Evolutionary conservation across 2,888 invertebrate species (phyloP).

Genomic region (Stegana nigrithorax): DNA sequence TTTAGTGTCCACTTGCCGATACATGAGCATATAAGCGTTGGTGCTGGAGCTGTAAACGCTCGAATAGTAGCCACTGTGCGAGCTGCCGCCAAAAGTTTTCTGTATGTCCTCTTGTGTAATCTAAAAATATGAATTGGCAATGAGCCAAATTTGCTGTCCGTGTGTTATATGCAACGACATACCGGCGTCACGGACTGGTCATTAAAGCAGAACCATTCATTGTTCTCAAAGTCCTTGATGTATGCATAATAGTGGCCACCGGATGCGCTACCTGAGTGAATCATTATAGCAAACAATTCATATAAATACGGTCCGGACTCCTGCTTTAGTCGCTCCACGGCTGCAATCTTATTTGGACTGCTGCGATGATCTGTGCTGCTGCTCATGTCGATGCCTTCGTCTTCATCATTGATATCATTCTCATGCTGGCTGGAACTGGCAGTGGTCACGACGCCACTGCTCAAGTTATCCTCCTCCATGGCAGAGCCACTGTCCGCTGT

Average conservation of each 20-base stretch:
- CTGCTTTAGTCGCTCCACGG: slow-evolving; percentile 50
- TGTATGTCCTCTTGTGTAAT: slow-evolving; percentile 84
- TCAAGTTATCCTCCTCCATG: slow-evolving; percentile 75
- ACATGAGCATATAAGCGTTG: slow-evolving; percentile 93
- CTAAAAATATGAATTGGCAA: slow-evolving; percentile 63
- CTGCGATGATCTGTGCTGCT: slow-evolving; percentile 66
- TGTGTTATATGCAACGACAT: slow-evolving; percentile 43
- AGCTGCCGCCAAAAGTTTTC: slow-evolving; percentile 87
- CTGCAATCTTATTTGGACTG: slow-evolving; percentile 44
- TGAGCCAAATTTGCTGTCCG: neutral
- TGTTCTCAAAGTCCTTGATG: slow-evolving; percentile 82
- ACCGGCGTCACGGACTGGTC: slow-evolving; percentile 84
- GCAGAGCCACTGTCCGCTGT: slow-evolving; percentile 78
- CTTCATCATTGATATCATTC: slow-evolving; percentile 72
- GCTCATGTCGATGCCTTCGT: slow-evolving; percentile 77
- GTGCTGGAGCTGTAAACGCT: slow-evolving; percentile 83
- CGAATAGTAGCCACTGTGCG: slow-evolving; percentile 75
- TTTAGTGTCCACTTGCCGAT: slow-evolving; percentile 78
- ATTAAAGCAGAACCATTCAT: slow-evolving; percentile 89
- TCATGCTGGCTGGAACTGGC: slow-evolving; percentile 67
- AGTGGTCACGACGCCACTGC: slow-evolving; percentile 67
- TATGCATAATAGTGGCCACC: slow-evolving; percentile 94
- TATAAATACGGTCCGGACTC: slow-evolving; percentile 80
- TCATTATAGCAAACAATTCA: slow-evolving; percentile 91
- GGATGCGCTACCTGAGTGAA: slow-evolving; percentile 89